Evolutionary conservation across 2,888 invertebrate species (phyloP), one percentile per base, ranked within the genome.

Genomic region (Philereme transversata): DNA sequence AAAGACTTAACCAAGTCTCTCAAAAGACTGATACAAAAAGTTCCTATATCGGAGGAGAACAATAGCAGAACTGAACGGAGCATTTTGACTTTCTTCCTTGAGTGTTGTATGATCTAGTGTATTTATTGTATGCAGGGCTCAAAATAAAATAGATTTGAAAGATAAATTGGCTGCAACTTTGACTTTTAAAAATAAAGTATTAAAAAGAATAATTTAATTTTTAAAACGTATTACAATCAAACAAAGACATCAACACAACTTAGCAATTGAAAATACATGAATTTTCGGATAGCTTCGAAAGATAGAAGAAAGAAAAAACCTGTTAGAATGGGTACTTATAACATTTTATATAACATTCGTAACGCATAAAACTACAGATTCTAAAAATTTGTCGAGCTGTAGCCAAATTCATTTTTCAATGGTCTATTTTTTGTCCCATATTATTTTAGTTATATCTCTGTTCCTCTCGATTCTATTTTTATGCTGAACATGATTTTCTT

Each of bases 1-100:
- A 36, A 45, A 52, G 45, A 52, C 52, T 52, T 44, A 52, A 36
- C 11, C 11, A 48, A n/a, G 46, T 47, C n/a, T 38, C 8, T 9
- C 7, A 10, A 11, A 41, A 41, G 45, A 53, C 36, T 45, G 11
- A 36, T 11, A 4, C 10, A 43, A 10, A 10, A 43, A 10, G n/a
- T 43, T 43, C 10, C 38, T 50, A 36, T 44, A 36, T 22, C 22
- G 22, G 22, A 11, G 45, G 10, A 34, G 5, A 9, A 8, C 10
- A 22, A 6, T 6, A 45, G 22, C 57, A 44, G 51, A 57, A 51
- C 10, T 45, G 10, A 46, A 11, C 46, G 41, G 51, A 10, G 40
- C 46, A 22, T 22, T 22, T 22, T 2, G n/a, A 55, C 41, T 49
- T 41, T 33, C 2, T 46, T 46, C 46, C 9, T 51, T 22, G 52